Percentiles rank a stretch among this genome's conserved stretches.
Evolutionary conservation across 37 sponge, comb jelly and placozoan species (phyloP).

Genomic region (Ianthella basta): DNA sequence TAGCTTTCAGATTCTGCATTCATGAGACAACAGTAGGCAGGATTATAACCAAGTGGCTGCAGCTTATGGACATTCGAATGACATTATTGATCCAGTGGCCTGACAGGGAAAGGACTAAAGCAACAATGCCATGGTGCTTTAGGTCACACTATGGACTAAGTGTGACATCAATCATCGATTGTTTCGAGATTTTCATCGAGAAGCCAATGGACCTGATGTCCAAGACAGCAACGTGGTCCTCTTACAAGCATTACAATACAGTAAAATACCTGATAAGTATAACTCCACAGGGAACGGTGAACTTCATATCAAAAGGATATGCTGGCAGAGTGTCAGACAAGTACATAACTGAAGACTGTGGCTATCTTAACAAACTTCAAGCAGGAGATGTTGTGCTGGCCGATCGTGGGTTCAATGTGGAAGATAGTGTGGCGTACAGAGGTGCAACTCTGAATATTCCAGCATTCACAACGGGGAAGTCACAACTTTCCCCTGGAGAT

Average conservation of each 20-base stretch:
- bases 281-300: slow-evolving; percentile 40
- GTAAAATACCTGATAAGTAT: slow-evolving; percentile 53
- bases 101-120: slow-evolving; percentile 12
- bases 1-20: not conserved
- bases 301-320: slow-evolving; percentile 16
- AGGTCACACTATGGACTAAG: slow-evolving; percentile 42
- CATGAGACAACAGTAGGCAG: not conserved
- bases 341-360: slow-evolving; percentile 21
- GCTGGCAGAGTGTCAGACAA: slow-evolving; percentile 1
- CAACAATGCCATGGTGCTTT: slow-evolving; percentile 46
- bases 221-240: slow-evolving; percentile 54
- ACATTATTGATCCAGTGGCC: slow-evolving; percentile 44
- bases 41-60: not conserved
- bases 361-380: slow-evolving; percentile 10
- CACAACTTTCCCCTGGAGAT: slow-evolving; percentile 43
- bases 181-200: slow-evolving; percentile 58
- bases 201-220: slow-evolving; percentile 44
- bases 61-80: slow-evolving; percentile 29
- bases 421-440: slow-evolving; percentile 15
- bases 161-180: slow-evolving; percentile 55
- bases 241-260: slow-evolving; percentile 58
- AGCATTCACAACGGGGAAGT: slow-evolving; percentile 47
- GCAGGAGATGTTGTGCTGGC: slow-evolving; percentile 51
- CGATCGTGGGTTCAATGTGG: slow-evolving; percentile 48
- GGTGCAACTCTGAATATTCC: slow-evolving; percentile 45